A percentile compares a stretch with the other conserved stretches of the same genome.
These are phyloP conservation scores for Psittacula cyanocephala DNA, from an alignment of 2,113 vertebrate species.

Conservation along the genomic window DNA sequence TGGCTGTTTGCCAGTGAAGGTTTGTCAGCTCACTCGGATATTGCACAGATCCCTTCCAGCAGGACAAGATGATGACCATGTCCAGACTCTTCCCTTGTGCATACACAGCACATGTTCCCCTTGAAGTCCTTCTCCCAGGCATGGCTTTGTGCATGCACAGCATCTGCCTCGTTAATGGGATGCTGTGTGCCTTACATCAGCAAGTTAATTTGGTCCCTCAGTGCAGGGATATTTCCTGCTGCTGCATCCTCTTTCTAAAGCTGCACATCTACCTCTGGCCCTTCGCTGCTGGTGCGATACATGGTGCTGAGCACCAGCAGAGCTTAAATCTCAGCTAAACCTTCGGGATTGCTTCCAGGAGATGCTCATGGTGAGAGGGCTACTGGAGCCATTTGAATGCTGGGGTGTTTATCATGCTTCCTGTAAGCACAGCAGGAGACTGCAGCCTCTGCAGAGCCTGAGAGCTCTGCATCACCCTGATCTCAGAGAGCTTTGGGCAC, in stretches of 20 bases:
- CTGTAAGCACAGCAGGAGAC: neutral
- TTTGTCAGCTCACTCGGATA: neutral
- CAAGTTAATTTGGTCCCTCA: neutral
- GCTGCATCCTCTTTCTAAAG: neutral
- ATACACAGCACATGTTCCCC: neutral
- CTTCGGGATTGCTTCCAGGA: neutral
- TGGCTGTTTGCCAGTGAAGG: fast-evolving
- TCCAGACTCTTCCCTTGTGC: neutral
- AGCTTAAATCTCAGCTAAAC: neutral
- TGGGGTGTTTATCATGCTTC: neutral
- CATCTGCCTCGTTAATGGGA: neutral
- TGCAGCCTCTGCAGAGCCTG: neutral
- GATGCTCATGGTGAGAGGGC: neutral
- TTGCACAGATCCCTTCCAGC: neutral
- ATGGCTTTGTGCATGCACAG: neutral
- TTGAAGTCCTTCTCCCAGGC: neutral
- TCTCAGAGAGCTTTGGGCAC: neutral
- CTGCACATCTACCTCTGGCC: fast-evolving
- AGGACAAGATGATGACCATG: neutral
- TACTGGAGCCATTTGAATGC: neutral
- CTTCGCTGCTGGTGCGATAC: neutral
- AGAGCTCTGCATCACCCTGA: neutral
- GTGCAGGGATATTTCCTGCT: constrained; percentile 4
- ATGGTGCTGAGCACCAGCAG: neutral
- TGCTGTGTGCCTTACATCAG: neutral